Evolutionary conservation across 2,888 invertebrate species (phyloP).

Genomic region (Rotaria sp.): DNA sequence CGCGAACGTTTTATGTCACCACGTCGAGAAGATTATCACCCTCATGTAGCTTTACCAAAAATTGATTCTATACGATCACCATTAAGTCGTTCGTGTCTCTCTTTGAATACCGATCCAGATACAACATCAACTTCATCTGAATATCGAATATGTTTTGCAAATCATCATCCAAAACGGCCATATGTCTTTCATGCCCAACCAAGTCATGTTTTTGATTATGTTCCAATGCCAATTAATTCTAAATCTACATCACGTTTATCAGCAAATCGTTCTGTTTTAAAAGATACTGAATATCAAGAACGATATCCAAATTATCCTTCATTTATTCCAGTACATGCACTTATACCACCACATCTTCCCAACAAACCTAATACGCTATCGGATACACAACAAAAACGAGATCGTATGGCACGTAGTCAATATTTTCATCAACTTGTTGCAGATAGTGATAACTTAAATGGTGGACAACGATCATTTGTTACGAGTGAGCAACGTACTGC

Average conservation of each 20-base stretch:
- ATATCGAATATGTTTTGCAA: not conserved
- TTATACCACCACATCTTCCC: slow-evolving; percentile 3
- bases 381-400: not conserved
- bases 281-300: slow-evolving; percentile 10
- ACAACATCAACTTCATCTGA: not conserved
- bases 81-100: not conserved
- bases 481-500: slow-evolving; percentile 27
- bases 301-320: slow-evolving; percentile 15
- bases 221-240: not conserved
- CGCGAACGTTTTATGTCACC: not conserved
- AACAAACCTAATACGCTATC: not conserved
- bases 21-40: not conserved
- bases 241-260: not conserved
- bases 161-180: not conserved
- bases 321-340: not conserved
- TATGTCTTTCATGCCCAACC: not conserved
- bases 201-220: slow-evolving; percentile 16
- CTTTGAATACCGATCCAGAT: not conserved
- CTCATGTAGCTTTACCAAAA: not conserved
- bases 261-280: not conserved
- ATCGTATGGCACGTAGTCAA: not conserved
- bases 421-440: not conserved
- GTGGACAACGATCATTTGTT: too few species aligned
- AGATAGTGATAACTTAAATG: not conserved
- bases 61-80: too few species aligned